Evolutionary conservation across 2,797 vertebrate species (phyloP), one percentile per base, ranked within the genome.

Genomic region (Sphaeramia orbicularis): DNA sequence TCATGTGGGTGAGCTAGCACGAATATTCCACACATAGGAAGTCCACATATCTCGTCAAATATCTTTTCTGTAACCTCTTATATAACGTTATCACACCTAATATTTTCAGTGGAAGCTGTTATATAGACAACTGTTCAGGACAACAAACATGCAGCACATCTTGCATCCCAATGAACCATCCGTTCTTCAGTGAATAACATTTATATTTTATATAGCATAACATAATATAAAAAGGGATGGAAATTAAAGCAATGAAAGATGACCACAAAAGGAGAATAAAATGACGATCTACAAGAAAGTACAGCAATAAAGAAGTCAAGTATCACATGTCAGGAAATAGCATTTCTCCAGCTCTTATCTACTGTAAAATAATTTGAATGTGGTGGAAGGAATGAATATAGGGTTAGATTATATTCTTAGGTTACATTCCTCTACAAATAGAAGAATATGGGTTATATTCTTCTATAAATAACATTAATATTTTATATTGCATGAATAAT

Each of bases 71-170:
- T 50, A 40, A 42, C 68, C 16, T 59, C 19, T 45, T 41, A 49
- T 40, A 1, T 42, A 1, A 41, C 41, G 40, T 57, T 42, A 3
- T 14, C 4, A 13, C 41, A 42, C 35, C 7, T 24, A 3, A 18
- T 1, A 41, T 36, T 60, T 7, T 35, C 40, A 57, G n/a, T 21
- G 13, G 24, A 53, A 11, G 44, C 24, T 61, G 59, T 1, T 51
- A 57, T 59, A 57, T n/a, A n/a, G n/a, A n/a, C n/a, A n/a, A n/a
- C n/a, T n/a, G n/a, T 36, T 13, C 35, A 61, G 56, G 68, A 61
- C 52, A 42, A 64, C 52, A 18, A 37, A 24, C 21, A 24, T 32
- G 30, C 5, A 32, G 30, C 30, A 8, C 30, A 32, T 6, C 30
- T 7, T 7, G 24, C 21, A 24, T 24, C 4, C 24, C 21, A 24